Conservation (phyloP, 2,888 invertebrate genomes). For the Eucera pruinosa region DNA sequence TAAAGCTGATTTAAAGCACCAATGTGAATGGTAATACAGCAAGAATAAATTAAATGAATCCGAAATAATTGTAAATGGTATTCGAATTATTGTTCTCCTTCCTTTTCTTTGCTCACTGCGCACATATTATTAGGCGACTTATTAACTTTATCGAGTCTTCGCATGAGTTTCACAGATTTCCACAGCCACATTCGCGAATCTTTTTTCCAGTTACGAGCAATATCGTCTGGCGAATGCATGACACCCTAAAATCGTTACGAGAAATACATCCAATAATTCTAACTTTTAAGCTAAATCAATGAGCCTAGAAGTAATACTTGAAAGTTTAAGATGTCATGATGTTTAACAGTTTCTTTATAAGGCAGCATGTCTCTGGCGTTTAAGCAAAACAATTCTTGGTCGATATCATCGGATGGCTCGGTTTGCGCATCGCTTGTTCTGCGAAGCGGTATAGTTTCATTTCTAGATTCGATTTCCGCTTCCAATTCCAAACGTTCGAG, state of each 20-base stretch:
- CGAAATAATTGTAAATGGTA: slow-evolving; percentile 7
- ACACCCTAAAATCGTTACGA: slow-evolving; percentile 84
- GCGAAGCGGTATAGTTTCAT: slow-evolving; percentile 43
- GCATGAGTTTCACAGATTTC: slow-evolving; percentile 82
- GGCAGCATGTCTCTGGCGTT: slow-evolving; percentile 76
- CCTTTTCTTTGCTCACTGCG: slow-evolving; percentile 1
- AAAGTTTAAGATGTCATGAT: slow-evolving; percentile 78
- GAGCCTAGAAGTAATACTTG: slow-evolving; percentile 70
- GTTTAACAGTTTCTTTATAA: slow-evolving; percentile 74
- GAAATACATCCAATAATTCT: neutral
- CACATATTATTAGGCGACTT: slow-evolving; percentile 1
- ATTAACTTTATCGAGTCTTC: slow-evolving; percentile 23
- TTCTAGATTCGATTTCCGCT: slow-evolving; percentile 44
- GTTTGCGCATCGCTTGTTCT: slow-evolving; percentile 70
- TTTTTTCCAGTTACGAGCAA: slow-evolving; percentile 89
- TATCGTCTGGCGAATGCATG: slow-evolving; percentile 85
- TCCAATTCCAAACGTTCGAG: slow-evolving; percentile 70
- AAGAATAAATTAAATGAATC: too few relatives aligned
- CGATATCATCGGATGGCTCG: slow-evolving; percentile 53
- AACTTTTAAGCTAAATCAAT: neutral
- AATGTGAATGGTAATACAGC: too few relatives aligned
- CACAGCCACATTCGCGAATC: slow-evolving; percentile 89
- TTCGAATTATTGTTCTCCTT: slow-evolving; percentile 22
- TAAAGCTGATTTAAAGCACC: slow-evolving; percentile 20
- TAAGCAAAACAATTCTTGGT: slow-evolving; percentile 57